These are phyloP conservation scores for Alcedo atthis DNA, from an alignment of 2,797 vertebrate species.

Conservation along the genomic window DNA sequence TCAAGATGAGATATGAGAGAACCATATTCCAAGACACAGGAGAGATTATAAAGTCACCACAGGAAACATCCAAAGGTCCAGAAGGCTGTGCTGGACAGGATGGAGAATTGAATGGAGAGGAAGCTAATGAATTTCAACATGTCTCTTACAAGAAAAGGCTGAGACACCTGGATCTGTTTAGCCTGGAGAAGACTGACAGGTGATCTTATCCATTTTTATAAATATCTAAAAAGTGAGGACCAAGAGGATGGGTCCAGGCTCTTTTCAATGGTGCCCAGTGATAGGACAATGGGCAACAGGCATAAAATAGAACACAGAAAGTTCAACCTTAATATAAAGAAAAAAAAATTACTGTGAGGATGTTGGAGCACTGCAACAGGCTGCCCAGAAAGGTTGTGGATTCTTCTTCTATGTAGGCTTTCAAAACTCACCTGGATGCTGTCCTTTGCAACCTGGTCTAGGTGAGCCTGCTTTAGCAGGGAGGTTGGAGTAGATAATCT, in stretches of 20 bases:
- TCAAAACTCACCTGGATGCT: background rate
- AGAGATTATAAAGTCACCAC: background rate
- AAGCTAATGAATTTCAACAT: background rate
- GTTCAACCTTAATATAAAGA: background rate
- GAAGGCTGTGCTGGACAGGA: background rate
- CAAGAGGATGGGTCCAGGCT: background rate
- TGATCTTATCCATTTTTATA: background rate
- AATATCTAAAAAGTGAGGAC: background rate
- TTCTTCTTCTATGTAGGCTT: background rate
- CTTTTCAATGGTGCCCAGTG: background rate
- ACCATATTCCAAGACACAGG: background rate
- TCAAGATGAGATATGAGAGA: background rate
- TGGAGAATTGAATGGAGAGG: background rate
- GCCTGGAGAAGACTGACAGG: background rate
- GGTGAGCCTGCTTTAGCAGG: background rate
- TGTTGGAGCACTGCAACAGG: background rate
- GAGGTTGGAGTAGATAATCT: background rate
- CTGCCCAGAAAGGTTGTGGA: background rate
- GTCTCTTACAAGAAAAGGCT: background rate
- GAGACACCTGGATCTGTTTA: background rate
- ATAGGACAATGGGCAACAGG: background rate
- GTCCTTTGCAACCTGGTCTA: background rate
- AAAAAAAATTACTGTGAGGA: background rate
- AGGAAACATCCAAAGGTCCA: background rate
- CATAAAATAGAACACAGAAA: background rate